phyloP scores from a whole-genome alignment of 2,888 invertebrate genomes.

The Melanostoma mellinum region DNA sequence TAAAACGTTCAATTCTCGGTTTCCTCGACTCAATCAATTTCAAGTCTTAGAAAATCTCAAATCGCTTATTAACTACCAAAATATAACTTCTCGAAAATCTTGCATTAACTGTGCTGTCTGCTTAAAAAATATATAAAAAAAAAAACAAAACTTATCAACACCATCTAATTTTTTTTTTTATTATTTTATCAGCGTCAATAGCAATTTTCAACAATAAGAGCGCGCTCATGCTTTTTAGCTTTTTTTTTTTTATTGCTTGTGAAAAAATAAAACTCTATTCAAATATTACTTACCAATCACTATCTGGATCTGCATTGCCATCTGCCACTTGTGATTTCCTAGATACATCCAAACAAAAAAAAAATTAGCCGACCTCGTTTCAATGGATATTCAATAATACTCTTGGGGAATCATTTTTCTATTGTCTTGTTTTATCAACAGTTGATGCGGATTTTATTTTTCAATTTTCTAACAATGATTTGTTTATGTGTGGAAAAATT shows the following conservation, averaged over 20 bases:
- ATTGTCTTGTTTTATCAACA: slow-evolving; percentile 26
- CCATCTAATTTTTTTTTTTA: slow-evolving; percentile 27
- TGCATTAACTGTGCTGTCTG: slow-evolving; percentile 48
- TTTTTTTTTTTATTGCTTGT: slow-evolving; percentile 9
- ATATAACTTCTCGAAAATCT: neutral
- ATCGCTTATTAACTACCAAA: too few species aligned
- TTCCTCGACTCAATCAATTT: too few species aligned
- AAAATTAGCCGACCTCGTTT: slow-evolving; percentile 74
- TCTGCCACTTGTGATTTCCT: slow-evolving; percentile 81
- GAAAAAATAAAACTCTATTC: slow-evolving; percentile 24
- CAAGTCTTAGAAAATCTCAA: too few species aligned
- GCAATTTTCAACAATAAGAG: slow-evolving; percentile 58
- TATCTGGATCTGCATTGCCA: slow-evolving; percentile 81
- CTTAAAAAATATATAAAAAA: slow-evolving; percentile 14
- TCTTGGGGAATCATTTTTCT: slow-evolving; percentile 31
- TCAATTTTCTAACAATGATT: neutral
- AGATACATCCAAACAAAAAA: slow-evolving; percentile 77
- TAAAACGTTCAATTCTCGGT: too few species aligned
- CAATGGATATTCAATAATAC: slow-evolving; percentile 35
- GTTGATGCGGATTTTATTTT: slow-evolving; percentile 4
- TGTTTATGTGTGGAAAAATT: slow-evolving; percentile 12
- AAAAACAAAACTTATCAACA: slow-evolving; percentile 6
- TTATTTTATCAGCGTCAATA: slow-evolving; percentile 49
- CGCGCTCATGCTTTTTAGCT: slow-evolving; percentile 61
- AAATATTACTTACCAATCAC: slow-evolving; percentile 79